A percentile compares a stretch with the other conserved stretches of the same genome.
phyloP scores from a whole-genome alignment of 2,888 invertebrate genomes.

The Tetragonula carbonaria region DNA sequence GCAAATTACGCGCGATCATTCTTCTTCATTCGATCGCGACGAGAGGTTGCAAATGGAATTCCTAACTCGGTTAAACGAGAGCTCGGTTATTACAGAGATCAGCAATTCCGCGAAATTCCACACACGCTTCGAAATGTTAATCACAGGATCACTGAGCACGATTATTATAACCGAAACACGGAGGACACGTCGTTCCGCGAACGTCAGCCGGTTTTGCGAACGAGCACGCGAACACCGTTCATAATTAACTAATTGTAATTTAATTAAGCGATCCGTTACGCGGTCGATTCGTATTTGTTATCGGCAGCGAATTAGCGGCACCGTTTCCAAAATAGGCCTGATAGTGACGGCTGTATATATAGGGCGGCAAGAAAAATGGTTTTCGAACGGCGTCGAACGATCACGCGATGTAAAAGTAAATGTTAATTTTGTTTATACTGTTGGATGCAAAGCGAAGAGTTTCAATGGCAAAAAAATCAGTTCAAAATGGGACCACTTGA shows the following conservation, averaged over 20 bases:
- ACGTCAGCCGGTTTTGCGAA: not conserved
- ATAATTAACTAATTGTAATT: constrained; percentile 48
- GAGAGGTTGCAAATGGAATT: not conserved
- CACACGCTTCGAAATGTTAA: constrained; percentile 33
- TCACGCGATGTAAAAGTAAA: no score
- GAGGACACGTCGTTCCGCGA: not conserved
- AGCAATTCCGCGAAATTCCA: not conserved
- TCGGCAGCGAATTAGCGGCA: constrained; percentile 13
- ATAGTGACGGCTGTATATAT: no score
- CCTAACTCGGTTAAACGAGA: not conserved
- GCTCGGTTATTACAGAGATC: not conserved
- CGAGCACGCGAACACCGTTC: not conserved
- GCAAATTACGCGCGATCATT: no score
- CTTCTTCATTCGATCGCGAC: no score
- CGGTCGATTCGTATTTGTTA: constrained; percentile 34
- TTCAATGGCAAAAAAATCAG: no score
- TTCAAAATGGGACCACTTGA: no score
- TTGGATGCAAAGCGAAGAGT: no score
- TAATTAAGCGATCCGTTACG: constrained; percentile 41
- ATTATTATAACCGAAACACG: constrained; percentile 20
- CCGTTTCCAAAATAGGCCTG: not conserved
- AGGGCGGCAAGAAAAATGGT: no score
- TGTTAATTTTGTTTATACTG: no score
- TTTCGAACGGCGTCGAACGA: no score
- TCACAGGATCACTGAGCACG: constrained; percentile 5